Conservation (phyloP, 2,113 vertebrate genomes). For the Pedetes capensis region DNA sequence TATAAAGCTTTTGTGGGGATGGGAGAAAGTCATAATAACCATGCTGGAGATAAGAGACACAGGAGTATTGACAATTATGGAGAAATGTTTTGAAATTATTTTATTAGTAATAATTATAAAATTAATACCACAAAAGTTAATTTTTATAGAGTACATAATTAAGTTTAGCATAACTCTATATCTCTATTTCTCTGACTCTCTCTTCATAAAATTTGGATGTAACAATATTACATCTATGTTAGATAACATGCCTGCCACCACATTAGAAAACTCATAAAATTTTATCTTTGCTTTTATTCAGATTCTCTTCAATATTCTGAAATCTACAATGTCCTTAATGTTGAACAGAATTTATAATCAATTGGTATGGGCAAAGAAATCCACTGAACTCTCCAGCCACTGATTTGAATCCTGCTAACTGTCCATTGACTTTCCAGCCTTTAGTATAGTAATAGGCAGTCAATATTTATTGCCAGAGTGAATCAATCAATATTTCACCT, state of each 20-base stretch:
- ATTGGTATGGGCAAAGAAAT: not conserved
- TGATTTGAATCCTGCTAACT: not conserved
- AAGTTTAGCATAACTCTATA: not conserved
- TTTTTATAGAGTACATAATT: not conserved
- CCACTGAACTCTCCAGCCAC: not conserved
- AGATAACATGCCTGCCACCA: not conserved
- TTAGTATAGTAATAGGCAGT: not conserved
- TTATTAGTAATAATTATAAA: not conserved
- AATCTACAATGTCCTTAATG: not conserved
- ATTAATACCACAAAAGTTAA: not conserved
- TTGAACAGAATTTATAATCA: not conserved
- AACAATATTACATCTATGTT: not conserved
- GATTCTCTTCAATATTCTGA: not conserved
- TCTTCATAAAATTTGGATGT: not conserved
- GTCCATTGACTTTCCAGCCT: not conserved
- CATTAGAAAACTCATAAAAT: not conserved
- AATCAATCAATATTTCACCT: not conserved
- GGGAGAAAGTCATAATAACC: not conserved
- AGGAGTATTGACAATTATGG: not conserved
- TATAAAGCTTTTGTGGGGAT: not conserved
- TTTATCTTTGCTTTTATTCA: not conserved
- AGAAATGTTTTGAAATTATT: not conserved
- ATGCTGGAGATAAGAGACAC: not conserved
- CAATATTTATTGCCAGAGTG: not conserved
- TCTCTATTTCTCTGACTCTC: not conserved